Conservation (phyloP, 2,888 invertebrate species). For the Lomographa bimaculata region DNA sequence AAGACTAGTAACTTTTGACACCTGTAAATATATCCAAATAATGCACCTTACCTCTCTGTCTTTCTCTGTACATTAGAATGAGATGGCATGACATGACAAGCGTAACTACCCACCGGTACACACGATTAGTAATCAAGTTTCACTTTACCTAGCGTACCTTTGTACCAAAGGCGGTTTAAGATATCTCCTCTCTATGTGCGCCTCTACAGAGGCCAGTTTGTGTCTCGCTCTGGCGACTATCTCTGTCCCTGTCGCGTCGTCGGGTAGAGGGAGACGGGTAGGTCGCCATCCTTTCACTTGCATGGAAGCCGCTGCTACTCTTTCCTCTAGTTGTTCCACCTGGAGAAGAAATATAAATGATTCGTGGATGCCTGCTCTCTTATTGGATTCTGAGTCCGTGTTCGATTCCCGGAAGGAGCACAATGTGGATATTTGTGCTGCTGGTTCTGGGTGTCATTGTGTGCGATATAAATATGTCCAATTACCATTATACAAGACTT, state of each 20-base stretch:
- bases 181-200: constrained; percentile 96
- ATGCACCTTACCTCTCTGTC: constrained; percentile 16
- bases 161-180: constrained; percentile 94
- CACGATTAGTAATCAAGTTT: constrained; percentile 27
- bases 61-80: neutral
- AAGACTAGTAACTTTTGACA: too few species aligned
- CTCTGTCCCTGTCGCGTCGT: constrained; percentile 82
- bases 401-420: too few species aligned
- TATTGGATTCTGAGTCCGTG: too few species aligned
- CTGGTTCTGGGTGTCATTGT: too few species aligned
- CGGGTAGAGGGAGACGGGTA: constrained; percentile 65
- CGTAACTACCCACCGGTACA: constrained; percentile 24
- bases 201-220: constrained; percentile 92
- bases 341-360: too few species aligned
- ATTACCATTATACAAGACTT: too few species aligned
- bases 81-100: constrained; percentile 18
- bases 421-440: too few species aligned
- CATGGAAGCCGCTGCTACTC: constrained; percentile 94
- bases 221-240: constrained; percentile 85
- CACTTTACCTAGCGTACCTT: constrained; percentile 75
- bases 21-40: too few species aligned
- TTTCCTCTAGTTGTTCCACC: constrained; percentile 94
- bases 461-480: too few species aligned
- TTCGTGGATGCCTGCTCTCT: too few species aligned
- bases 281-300: constrained; percentile 95